Base-by-base conservation (phyloP, 2,888 invertebrate genomes). In the Conus canariensis region DNA sequence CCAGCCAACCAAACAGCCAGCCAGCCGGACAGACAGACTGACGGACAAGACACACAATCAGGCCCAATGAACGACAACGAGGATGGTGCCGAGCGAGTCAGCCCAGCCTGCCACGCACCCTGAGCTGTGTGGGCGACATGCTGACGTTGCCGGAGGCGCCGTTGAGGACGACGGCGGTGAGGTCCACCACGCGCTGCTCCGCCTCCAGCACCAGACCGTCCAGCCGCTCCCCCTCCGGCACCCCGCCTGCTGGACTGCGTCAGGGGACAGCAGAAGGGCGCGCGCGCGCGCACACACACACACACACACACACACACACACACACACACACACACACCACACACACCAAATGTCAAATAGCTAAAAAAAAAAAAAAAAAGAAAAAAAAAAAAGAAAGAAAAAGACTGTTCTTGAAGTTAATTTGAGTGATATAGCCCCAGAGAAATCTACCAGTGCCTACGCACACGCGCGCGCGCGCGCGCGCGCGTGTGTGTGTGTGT, bases 161-260 rank as follows among this genome's bases (percentile, higher is more conserved):
- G 92, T 94, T 95, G 30, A 94, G 90, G 56, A 95, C 94, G 80
- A 94, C 91, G 56, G 97, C 97, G 87, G 97, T 97, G 83, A 98
- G 97, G 95, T 98, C 98, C 93, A 98, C 98, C 90, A 98, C 97
- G 64, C 98, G 97, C 92, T 97, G 97, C 96, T 99, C 98, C 0
- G 98, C 98, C 95, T 98, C 98, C 70, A 93, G 93, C 0, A 96
- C 95, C 82, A 96, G 92, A 19, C 91, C 92, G 88, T 95, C 95
- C 67, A 96, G 92, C 56, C 95, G 94, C n/a, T 94, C 92, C 58
- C 94, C 59, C 95, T 93, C 12, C 96, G 93, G 85, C 93, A 94
- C 45, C 95, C 95, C 10, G 92, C 92, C 87, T 93, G 92, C 87
- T 94, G 93, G 93, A 94, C 95, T 95, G 93, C 59, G 91, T 7